Conservation (phyloP, 2,797 vertebrate genomes). For the Lepus oiostolus region DNA sequence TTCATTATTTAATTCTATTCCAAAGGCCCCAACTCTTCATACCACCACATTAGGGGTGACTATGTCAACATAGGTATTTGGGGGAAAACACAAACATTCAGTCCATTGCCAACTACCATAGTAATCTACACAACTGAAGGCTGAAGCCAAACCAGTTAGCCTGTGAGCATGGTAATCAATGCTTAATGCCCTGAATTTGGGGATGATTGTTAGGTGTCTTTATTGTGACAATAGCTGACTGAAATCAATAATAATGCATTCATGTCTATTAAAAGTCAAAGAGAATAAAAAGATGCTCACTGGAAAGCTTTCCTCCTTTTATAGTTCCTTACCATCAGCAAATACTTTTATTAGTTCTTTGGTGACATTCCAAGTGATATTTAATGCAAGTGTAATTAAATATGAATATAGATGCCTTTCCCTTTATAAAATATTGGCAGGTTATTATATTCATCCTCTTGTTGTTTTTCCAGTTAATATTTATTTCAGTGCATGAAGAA, state of each 20-base stretch:
- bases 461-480: not conserved
- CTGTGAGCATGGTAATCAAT: not conserved
- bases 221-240: conserved; percentile 50
- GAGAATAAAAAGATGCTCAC: conserved; percentile 39
- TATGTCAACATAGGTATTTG: not conserved
- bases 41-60: not conserved
- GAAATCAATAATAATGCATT: conserved; percentile 34
- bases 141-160: not conserved
- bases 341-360: conserved; percentile 51
- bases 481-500: conserved; percentile 22
- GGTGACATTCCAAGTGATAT: conserved; percentile 7
- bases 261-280: conserved; percentile 48
- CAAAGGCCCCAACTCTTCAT: not conserved
- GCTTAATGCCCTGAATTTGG: conserved; percentile 4
- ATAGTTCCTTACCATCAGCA: not conserved
- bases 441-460: not conserved
- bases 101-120: not conserved
- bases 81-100: not conserved
- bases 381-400: conserved; percentile 43
- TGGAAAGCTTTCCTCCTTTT: not conserved
- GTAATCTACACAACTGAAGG: not conserved
- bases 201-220: not conserved
- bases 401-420: not conserved
- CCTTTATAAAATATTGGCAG: not conserved
- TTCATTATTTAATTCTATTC: not conserved